Evolutionary conservation across 2,888 invertebrate genomes (phyloP).

Genomic region (Phrixothrix hirtus): DNA sequence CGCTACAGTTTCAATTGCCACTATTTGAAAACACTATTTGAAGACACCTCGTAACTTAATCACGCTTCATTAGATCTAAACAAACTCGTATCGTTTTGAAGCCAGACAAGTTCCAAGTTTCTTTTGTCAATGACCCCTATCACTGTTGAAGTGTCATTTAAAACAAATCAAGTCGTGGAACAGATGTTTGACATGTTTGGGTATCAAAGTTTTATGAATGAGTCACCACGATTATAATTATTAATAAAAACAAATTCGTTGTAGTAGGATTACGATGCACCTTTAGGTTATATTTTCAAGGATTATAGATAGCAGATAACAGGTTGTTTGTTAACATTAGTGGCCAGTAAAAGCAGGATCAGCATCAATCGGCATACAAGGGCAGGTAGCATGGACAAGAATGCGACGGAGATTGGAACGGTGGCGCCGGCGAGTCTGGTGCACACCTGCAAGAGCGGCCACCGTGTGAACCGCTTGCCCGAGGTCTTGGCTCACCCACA

Average conservation of each 20-base stretch:
- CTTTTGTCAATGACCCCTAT: background rate
- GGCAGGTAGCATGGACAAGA: conserved; percentile 38
- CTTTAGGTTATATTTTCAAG: background rate
- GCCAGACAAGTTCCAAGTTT: background rate
- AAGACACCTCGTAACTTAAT: background rate
- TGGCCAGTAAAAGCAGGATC: too few species aligned
- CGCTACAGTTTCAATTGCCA: too few species aligned
- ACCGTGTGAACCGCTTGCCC: conserved; percentile 47
- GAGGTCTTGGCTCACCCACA: conserved; percentile 34
- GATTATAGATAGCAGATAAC: background rate
- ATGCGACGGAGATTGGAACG: conserved; percentile 41
- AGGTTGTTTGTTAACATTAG: background rate
- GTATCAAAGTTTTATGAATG: background rate
- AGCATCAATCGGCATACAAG: conserved; percentile 30
- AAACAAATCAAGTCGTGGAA: background rate
- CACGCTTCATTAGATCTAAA: background rate
- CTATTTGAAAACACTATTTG: too few species aligned
- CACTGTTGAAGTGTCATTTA: background rate
- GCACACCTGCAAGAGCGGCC: conserved; percentile 53
- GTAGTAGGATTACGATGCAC: background rate
- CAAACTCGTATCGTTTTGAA: background rate
- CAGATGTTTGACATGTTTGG: background rate
- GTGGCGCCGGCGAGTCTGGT: conserved; percentile 54
- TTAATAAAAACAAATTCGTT: background rate
- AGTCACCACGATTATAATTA: background rate